phyloP scores from a whole-genome alignment of 2,888 invertebrate species.

The Dichetophora obliterata region DNA sequence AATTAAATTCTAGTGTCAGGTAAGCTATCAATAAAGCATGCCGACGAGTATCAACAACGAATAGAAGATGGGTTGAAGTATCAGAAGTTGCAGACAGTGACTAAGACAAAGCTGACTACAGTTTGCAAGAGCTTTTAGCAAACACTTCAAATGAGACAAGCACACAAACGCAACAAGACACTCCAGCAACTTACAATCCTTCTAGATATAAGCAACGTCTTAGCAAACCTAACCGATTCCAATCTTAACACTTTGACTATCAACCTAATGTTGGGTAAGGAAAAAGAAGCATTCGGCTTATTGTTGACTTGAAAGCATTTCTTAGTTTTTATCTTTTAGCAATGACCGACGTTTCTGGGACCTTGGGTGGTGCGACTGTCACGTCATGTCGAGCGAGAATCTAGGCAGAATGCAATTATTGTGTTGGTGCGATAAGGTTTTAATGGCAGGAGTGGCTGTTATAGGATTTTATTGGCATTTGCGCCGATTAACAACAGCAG shows the following conservation, averaged over 20 bases:
- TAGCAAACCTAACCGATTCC: too few relatives aligned
- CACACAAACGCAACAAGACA: too few relatives aligned
- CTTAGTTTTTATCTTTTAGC: too few relatives aligned
- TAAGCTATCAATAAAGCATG: conserved; percentile 65
- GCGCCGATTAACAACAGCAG: neutral
- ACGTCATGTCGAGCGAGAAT: neutral
- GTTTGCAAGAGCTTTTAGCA: too few relatives aligned
- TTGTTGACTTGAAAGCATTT: too few relatives aligned
- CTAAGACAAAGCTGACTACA: neutral
- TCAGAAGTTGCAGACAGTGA: neutral
- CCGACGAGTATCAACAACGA: neutral
- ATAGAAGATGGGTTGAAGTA: neutral
- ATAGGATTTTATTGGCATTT: conserved; percentile 51
- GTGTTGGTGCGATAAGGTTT: conserved; percentile 59
- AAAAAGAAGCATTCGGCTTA: too few relatives aligned
- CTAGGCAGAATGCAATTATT: conserved; percentile 34
- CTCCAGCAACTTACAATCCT: too few relatives aligned
- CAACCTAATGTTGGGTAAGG: neutral
- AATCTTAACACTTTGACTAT: too few relatives aligned
- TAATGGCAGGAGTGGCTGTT: conserved; percentile 56
- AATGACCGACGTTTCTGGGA: too few relatives aligned
- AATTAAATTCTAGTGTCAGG: conserved; percentile 80
- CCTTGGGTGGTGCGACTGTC: neutral
- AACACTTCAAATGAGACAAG: too few relatives aligned
- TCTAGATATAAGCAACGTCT: too few relatives aligned